Evolutionary conservation across 2,888 invertebrate species (phyloP), one percentile per base, ranked within the genome.

Genomic region (Lycia hirtaria): DNA sequence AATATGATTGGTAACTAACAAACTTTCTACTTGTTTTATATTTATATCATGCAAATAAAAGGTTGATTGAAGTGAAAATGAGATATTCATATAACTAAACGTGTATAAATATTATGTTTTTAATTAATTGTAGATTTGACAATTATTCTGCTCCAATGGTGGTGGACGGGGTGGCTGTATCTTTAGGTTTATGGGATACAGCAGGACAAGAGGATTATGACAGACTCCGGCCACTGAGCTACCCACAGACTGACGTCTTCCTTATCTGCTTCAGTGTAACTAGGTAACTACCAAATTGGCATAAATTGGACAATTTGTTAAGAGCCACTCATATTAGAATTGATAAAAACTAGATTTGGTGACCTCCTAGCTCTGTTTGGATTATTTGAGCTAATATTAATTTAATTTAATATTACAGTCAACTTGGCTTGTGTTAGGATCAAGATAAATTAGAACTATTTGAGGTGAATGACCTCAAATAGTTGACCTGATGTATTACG

Each of bases 121-220:
- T 41, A 10, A 15, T 41, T n/a, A 14, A 41, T 73, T 81, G 17
- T 81, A 98, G 99, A 76, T 99, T 99, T 93, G 99, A 99, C 89
- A 99, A 99, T 92, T 99, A 99, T 87, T 99, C 99, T 38, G 98
- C 99, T 43, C 98, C 98, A 43, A 98, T 99, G 98, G 98, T 98
- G 73, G 98, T 99, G 57, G 99, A 99, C 92, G 98, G 98, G 66
- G 98, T 98, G 73, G 97, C 98, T 64, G 99, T 99, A 10, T 98
- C 98, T 74, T 90, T 99, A 72, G 99, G 99, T 12, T 93, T 99
- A 45, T 99, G 99, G 99, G 99, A 99, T 91, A 99, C 99, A 58
- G 99, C 99, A 12, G 98, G 98, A 14, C 99, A 99, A 89, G 98
- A 98, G 91, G 98, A 98, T 84, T 99, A 99, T 82, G 99, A 99